Conservation (phyloP, 1,140 invertebrate species). For the Meloidogyne floridensis region DNA sequence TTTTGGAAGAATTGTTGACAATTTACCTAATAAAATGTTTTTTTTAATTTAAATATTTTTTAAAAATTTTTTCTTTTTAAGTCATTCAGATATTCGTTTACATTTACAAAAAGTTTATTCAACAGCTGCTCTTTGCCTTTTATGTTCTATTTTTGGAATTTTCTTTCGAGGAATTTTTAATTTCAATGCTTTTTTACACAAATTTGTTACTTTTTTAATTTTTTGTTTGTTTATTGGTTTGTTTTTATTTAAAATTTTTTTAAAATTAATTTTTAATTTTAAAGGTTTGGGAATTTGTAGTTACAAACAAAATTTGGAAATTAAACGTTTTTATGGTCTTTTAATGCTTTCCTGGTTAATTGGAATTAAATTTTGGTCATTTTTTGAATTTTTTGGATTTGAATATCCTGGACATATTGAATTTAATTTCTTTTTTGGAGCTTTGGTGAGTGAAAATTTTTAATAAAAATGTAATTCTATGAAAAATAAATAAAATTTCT, state of each 20-base stretch:
- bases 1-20: conserved; percentile 1
- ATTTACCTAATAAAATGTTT: conserved; percentile 6
- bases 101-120: conserved; percentile 95
- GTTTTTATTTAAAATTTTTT: background rate
- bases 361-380: background rate
- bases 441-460: no score
- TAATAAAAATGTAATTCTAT: no score
- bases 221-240: background rate
- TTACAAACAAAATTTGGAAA: background rate
- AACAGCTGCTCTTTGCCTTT: conserved; percentile 79
- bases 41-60: background rate
- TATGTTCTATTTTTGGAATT: conserved; percentile 79
- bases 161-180: conserved; percentile 69
- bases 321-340: background rate
- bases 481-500: no score
- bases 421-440: conserved; percentile 9
- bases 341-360: background rate
- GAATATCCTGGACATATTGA: background rate
- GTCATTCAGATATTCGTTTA: conserved; percentile 77
- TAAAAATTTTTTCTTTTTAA: conserved; percentile 51
- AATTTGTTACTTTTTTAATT: background rate
- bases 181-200: background rate
- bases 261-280: background rate
- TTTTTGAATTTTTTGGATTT: conserved; percentile 5
- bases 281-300: background rate